Conservation (phyloP, 2,113 vertebrate species). For the Gasterosteus nipponicus region DNA sequence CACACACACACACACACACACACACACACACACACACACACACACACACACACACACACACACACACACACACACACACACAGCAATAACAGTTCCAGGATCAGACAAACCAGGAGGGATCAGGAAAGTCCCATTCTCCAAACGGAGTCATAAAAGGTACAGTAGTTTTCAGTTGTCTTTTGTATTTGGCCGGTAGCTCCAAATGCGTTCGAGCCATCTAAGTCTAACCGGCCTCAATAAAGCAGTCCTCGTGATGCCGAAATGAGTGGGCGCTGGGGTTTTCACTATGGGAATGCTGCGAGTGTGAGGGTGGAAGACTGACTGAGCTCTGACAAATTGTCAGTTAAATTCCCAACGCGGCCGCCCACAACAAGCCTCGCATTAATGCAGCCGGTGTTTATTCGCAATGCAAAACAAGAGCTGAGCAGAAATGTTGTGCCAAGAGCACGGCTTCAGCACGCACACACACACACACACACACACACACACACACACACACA, state of each 20-base stretch:
- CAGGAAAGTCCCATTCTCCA: not conserved
- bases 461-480: slow-evolving; percentile 8
- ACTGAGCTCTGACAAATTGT: slow-evolving; percentile 40
- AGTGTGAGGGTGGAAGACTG: slow-evolving; percentile 29
- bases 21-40: too few species aligned
- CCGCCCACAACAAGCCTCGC: slow-evolving; percentile 52
- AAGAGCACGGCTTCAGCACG: slow-evolving; percentile 29
- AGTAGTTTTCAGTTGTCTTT: not conserved
- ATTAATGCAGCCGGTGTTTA: slow-evolving; percentile 55
- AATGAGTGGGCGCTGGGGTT: slow-evolving; percentile 30
- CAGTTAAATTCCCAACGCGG: slow-evolving; percentile 56
- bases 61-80: slow-evolving; percentile 14
- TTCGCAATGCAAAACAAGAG: slow-evolving; percentile 48
- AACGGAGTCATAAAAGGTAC: not conserved
- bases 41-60: slow-evolving; percentile 16
- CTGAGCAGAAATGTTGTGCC: slow-evolving; percentile 27
- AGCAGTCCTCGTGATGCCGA: not conserved
- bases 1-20: too few species aligned
- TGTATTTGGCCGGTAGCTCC: not conserved
- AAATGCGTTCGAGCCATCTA: not conserved
- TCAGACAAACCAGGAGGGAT: not conserved
- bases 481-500: slow-evolving; percentile 9
- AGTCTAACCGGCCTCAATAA: not conserved
- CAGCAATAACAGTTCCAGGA: not conserved
- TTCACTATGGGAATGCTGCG: slow-evolving; percentile 28